Evolutionary conservation across 2,113 vertebrate species (phyloP), one percentile per base, ranked within the genome.

Genomic region (Barbus barbus): DNA sequence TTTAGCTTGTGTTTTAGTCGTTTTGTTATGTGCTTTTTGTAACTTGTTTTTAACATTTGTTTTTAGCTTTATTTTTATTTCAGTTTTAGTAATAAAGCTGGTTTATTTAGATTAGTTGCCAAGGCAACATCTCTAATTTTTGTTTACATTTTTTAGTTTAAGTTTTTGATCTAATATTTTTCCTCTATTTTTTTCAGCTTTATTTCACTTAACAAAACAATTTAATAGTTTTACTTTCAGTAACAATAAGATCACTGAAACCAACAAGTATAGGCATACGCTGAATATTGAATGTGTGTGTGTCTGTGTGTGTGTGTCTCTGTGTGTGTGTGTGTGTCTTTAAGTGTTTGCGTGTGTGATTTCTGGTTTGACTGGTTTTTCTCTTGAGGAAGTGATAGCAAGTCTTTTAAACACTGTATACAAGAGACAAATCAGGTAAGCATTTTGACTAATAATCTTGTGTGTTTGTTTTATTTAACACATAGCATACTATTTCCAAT

Each of bases 341-440:
- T 69, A 5, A 36, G 20, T 5, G 33, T 38, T 67, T 36, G 65
- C 4, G 33, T n/a, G 65, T 12, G 67, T 38, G 67, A 48, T 31
- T 74, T 74, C 72, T 74, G 72, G 72, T 51, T 74, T 11, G 44
- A 48, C 72, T 74, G 72, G 72, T 74, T 74, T 18, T 51, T 28
- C 44, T 74, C 14, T 28, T 51, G 16, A 51, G 72, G 16, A 74
- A 48, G 72, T 74, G 24, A 24, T 31, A 9, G 41, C 38, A 46
- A 46, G 44, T 51, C 14, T 48, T 74, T 48, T 16, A 18, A 74
- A 26, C 3, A 4, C 18, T 71, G 18, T 69, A 22, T 38, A 28
- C 24, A 26, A 9, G 14, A 46, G 44, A 20, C 24, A 9, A 28
- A 48, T 28, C 24, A 31, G 72, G 72, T 46, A 20, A 74, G 72